phyloP scores from a whole-genome alignment of 1,140 invertebrate species.

The Ericerus pela region DNA sequence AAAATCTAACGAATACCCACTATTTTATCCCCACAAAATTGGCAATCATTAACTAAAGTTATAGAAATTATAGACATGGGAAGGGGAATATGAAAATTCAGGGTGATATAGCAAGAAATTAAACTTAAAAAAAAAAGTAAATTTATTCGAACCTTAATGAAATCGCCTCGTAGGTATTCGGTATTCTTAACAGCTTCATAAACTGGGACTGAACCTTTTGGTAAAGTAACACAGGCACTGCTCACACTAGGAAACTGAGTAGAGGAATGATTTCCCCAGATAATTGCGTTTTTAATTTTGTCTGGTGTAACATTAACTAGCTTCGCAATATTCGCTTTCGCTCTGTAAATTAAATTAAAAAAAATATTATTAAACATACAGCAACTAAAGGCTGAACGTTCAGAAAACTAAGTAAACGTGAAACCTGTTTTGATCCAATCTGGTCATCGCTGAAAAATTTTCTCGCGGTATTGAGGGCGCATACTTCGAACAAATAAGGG shows the following conservation, averaged over 20 bases:
- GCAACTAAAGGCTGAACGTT: too few species aligned
- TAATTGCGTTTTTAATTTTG: constrained; percentile 65
- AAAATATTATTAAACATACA: not conserved
- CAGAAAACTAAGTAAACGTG: constrained; percentile 17
- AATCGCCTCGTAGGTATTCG: constrained; percentile 61
- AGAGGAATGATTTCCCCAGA: constrained; percentile 99
- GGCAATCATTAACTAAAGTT: too few species aligned
- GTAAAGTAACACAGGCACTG: constrained; percentile 57
- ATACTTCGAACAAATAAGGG: constrained; percentile 87
- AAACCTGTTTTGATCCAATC: constrained; percentile 87
- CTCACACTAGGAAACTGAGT: constrained; percentile 94
- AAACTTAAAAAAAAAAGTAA: too few species aligned
- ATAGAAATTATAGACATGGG: too few species aligned
- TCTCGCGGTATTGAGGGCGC: constrained; percentile 93
- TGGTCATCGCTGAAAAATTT: constrained; percentile 96
- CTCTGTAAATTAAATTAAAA: constrained; percentile 17
- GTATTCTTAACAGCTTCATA: constrained; percentile 66
- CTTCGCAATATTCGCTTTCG: constrained; percentile 23
- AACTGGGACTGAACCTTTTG: constrained; percentile 35
- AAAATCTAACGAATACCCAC: too few species aligned
- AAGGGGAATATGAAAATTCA: too few species aligned
- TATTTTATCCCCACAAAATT: too few species aligned
- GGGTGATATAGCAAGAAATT: too few species aligned
- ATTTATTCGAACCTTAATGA: constrained; percentile 45
- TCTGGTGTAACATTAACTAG: constrained; percentile 21